Percentiles rank a stretch among this genome's conserved stretches.
Conservation (phyloP, 2,797 vertebrate genomes). For the Artibeus lituratus region DNA sequence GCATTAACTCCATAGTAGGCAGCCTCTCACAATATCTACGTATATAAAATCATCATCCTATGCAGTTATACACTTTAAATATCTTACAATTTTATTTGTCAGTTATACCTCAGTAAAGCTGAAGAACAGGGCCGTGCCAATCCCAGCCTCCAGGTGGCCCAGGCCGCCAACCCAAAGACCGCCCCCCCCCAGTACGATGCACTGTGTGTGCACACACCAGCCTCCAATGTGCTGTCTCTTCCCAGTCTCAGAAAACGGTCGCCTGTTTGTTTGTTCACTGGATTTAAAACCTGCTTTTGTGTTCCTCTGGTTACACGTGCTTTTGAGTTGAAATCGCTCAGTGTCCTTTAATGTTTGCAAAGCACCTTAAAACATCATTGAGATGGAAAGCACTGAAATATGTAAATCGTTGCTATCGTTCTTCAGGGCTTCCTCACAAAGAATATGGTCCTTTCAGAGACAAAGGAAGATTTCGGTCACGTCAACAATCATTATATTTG, state of each 20-base stretch:
- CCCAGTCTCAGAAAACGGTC: background rate
- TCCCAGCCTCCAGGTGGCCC: background rate
- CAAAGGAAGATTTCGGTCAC: constrained; percentile 39
- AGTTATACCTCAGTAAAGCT: background rate
- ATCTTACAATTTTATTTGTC: background rate
- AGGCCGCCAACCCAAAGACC: background rate
- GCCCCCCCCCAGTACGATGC: background rate
- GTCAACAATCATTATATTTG: constrained; percentile 56
- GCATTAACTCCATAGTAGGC: background rate
- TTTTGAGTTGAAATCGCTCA: constrained; percentile 47
- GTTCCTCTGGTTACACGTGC: background rate
- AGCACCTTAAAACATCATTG: constrained; percentile 54
- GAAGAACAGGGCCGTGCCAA: fast-evolving
- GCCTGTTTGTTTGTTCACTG: background rate
- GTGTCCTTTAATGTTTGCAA: constrained; percentile 59
- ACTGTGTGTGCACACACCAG: background rate
- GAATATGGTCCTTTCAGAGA: constrained; percentile 64
- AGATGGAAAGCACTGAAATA: constrained; percentile 65
- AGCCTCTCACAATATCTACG: background rate
- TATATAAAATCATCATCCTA: background rate
- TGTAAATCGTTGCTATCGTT: constrained; percentile 72
- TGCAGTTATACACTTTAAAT: background rate
- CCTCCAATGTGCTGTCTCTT: background rate
- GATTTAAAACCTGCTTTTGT: constrained; percentile 19
- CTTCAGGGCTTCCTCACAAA: constrained; percentile 55